Base-by-base conservation (phyloP, 2,888 invertebrate genomes). In the Himalopsyche kuldschensis region DNA sequence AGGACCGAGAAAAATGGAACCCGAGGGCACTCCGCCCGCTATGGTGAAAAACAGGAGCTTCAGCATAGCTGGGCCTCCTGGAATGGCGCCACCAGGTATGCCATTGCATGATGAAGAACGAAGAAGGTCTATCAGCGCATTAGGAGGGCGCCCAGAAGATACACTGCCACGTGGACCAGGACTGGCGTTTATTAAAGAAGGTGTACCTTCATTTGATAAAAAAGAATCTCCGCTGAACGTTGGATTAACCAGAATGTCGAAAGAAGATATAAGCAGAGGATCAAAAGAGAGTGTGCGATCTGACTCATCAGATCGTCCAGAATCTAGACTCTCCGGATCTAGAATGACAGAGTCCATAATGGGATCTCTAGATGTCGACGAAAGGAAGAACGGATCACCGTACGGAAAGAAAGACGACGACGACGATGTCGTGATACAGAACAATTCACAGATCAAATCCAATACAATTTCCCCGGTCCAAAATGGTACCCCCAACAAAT, bases 271-370 rank as follows among this genome's bases (percentile, higher is more conserved):
- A 15, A 84, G 90, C 27, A 89, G 88, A 20, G 90, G 89, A 78
- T 92, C 91, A 4, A 90, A 90, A 86, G 92, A 92, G 85, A 91
- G 90, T 80, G 87, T 92, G 24, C 88, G 88, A 86, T 90, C 91
- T n/a, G 91, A 90, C 86, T 87, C 88, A 41, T 89, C 89, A 30
- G 88, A 88, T 78, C 90, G 92, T 27, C 90, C 92, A 10, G 92
- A 91, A 87, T 92, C 92, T 30, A 89, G 91, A n/a, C 86, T 92
- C 20, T 89, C 90, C 47, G 91, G 90, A 24, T 90, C 91, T 15
- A 91, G 90, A 89, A 92, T 92, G 91, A 89, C 91, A 30, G 92
- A 92, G 87, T 92, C 92, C 6, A 90, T 92, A 86, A 91, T 92
- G 83, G 91, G 91, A 32, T 89, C 90, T 47, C 85, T 92, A 84